phyloP scores from a whole-genome alignment of 2,888 invertebrate genomes.

The Diarsia brunnea region DNA sequence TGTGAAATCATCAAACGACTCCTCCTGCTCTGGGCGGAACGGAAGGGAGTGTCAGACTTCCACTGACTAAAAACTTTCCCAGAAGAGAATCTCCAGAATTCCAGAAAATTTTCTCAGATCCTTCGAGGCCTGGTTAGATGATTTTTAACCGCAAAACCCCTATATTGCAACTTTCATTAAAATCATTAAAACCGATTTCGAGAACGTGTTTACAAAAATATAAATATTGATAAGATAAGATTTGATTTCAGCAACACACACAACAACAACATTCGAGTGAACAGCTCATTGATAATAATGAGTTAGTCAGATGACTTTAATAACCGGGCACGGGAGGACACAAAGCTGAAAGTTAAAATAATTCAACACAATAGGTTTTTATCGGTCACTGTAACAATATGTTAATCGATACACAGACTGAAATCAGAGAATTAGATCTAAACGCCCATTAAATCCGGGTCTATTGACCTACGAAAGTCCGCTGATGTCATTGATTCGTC shows the following conservation, averaged over 20 bases:
- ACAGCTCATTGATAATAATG: neutral
- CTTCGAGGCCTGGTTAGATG: too few species aligned
- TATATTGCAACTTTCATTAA: neutral
- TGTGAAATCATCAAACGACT: too few species aligned
- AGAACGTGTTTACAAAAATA: neutral
- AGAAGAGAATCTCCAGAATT: too few species aligned
- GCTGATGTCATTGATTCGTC: slow-evolving; percentile 49
- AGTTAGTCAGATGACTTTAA: neutral
- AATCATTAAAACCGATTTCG: neutral
- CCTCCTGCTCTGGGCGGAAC: too few species aligned
- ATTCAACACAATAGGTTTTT: neutral
- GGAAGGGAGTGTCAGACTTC: too few species aligned
- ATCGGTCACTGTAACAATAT: neutral
- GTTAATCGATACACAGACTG: slow-evolving; percentile 8
- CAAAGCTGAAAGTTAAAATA: neutral
- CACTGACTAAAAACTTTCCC: too few species aligned
- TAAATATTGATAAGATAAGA: neutral
- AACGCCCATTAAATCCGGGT: slow-evolving; percentile 38
- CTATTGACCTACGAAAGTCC: slow-evolving; percentile 27
- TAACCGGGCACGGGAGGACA: neutral
- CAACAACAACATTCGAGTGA: neutral
- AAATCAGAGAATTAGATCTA: neutral
- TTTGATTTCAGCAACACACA: neutral
- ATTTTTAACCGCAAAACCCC: too few species aligned
- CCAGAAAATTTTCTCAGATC: too few species aligned